phyloP scores from a whole-genome alignment of 2,113 vertebrate genomes.

The Saccopteryx leptura region DNA sequence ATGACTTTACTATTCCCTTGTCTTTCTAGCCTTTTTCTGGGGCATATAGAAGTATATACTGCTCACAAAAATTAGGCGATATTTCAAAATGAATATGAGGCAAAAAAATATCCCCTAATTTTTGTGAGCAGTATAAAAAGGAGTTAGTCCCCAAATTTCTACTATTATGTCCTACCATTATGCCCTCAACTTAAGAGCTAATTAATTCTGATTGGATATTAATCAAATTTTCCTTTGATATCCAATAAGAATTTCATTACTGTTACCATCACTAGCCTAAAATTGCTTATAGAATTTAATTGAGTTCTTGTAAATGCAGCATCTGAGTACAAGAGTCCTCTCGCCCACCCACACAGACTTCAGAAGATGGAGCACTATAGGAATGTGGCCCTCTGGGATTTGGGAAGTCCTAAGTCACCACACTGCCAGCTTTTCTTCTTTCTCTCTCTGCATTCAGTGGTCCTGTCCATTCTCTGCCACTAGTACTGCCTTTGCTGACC shows the following conservation, averaged over 20 bases:
- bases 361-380: neutral
- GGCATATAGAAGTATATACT: neutral
- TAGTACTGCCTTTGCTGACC: neutral
- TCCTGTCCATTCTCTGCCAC: neutral
- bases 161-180: neutral
- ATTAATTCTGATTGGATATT: neutral
- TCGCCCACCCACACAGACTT: neutral
- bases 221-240: neutral
- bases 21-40: neutral
- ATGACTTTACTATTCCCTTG: neutral
- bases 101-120: too few species aligned
- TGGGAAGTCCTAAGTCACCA: neutral
- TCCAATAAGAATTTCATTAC: neutral
- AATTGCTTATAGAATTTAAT: neutral
- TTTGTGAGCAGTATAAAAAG: neutral
- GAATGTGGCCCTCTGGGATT: neutral
- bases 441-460: neutral
- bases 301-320: neutral
- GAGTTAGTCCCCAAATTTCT: neutral
- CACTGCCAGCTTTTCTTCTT: neutral
- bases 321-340: neutral
- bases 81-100: too few species aligned
- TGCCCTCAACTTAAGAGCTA: neutral
- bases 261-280: neutral
- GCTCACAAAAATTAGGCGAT: too few species aligned